Percentiles rank a stretch among this genome's conserved stretches.
Conservation (phyloP, 35 echinoderm and acorn worm species). For the Strongylocentrotus purpuratus region DNA sequence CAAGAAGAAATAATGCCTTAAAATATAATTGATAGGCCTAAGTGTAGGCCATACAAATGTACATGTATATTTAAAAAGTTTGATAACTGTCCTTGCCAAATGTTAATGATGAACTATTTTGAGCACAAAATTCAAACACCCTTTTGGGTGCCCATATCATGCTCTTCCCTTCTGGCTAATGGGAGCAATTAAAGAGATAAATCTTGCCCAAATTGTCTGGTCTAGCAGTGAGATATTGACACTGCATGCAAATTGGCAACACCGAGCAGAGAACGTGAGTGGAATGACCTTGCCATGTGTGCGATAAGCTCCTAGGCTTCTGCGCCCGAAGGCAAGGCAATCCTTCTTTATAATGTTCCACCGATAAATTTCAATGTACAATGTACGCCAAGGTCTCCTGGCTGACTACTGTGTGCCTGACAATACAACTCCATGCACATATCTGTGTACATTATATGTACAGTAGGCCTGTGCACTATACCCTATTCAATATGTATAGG, state of each 20-base stretch:
- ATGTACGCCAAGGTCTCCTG: neutral
- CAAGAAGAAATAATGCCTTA: too few relatives aligned
- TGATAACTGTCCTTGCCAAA: neutral
- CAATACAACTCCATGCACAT: neutral
- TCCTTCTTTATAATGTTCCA: neutral
- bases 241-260: neutral
- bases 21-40: too few relatives aligned
- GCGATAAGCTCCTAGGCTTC: neutral
- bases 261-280: neutral
- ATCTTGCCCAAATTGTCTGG: neutral
- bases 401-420: neutral
- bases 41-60: neutral
- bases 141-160: neutral
- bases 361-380: neutral
- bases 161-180: neutral
- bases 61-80: neutral
- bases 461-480: too few relatives aligned
- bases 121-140: neutral
- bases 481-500: too few relatives aligned
- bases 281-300: neutral
- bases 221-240: neutral
- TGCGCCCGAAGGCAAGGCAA: neutral
- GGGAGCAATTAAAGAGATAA: conserved; percentile 8
- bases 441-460: neutral
- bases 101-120: neutral